Conservation (phyloP, 35 echinoderm and acorn worm species). For the Lytechinus pictus region DNA sequence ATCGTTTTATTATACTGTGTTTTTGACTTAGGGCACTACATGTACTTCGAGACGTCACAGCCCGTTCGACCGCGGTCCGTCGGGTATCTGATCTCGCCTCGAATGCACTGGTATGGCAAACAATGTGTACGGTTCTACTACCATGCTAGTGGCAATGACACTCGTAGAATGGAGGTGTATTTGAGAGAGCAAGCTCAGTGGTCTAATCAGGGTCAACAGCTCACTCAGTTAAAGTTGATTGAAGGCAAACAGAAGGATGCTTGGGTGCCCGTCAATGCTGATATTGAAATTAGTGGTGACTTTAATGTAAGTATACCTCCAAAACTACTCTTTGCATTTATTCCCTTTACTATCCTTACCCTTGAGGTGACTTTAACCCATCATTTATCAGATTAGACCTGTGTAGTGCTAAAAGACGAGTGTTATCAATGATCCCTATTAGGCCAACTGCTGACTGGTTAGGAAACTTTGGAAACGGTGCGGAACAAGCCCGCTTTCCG, state of each 20-base stretch:
- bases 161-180: not conserved
- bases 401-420: too few relatives aligned
- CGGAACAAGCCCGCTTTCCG: too few relatives aligned
- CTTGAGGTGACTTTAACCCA: too few relatives aligned
- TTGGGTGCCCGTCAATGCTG: slow-evolving; percentile 26
- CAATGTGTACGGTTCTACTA: slow-evolving; percentile 33
- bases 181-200: slow-evolving; percentile 9
- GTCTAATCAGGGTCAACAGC: too few relatives aligned
- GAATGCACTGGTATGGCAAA: not conserved
- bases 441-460: too few relatives aligned
- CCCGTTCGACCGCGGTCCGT: not conserved
- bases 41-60: slow-evolving; percentile 45
- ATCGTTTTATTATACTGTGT: too few relatives aligned
- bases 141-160: slow-evolving; percentile 26
- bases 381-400: too few relatives aligned
- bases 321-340: too few relatives aligned
- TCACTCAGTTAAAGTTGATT: not conserved
- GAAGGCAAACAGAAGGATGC: slow-evolving; percentile 41
- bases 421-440: too few relatives aligned
- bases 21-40: slow-evolving; percentile 26
- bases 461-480: too few relatives aligned
- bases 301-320: not conserved
- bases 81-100: not conserved
- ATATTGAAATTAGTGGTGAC: slow-evolving; percentile 29
- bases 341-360: too few relatives aligned